Evolutionary conservation across 2,797 vertebrate genomes (phyloP).

Genomic region (Octomys mimax): DNA sequence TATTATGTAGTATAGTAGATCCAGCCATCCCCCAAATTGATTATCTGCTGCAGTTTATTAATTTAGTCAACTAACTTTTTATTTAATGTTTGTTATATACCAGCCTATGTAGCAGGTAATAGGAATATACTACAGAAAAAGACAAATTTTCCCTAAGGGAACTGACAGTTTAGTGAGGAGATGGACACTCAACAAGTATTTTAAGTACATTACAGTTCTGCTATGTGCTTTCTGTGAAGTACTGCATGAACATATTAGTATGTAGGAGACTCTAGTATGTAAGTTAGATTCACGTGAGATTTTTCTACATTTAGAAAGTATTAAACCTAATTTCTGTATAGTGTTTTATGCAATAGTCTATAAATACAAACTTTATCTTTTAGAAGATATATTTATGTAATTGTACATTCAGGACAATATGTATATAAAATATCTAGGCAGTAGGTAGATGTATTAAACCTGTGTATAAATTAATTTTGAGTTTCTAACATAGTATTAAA

Average conservation of each 20-base stretch:
- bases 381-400: background rate
- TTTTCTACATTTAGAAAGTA: constrained; percentile 62
- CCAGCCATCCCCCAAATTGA: background rate
- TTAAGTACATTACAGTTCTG: background rate
- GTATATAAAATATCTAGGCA: background rate
- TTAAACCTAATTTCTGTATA: constrained; percentile 18
- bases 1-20: constrained; percentile 45
- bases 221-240: background rate
- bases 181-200: constrained; percentile 3
- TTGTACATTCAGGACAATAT: constrained; percentile 45
- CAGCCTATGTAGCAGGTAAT: background rate
- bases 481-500: background rate
- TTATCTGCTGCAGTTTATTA: constrained; percentile 40
- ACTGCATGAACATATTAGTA: background rate
- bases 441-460: background rate
- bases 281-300: constrained; percentile 61
- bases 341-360: constrained; percentile 38
- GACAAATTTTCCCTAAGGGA: constrained; percentile 4
- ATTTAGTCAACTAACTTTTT: constrained; percentile 15
- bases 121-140: constrained; percentile 34
- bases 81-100: background rate
- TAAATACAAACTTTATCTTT: constrained; percentile 47
- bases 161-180: background rate
- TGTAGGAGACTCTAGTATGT: background rate
- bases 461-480: constrained; percentile 40